Evolutionary conservation across 2,113 vertebrate genomes (phyloP).

Genomic region (Hippocampus mohnikei): DNA sequence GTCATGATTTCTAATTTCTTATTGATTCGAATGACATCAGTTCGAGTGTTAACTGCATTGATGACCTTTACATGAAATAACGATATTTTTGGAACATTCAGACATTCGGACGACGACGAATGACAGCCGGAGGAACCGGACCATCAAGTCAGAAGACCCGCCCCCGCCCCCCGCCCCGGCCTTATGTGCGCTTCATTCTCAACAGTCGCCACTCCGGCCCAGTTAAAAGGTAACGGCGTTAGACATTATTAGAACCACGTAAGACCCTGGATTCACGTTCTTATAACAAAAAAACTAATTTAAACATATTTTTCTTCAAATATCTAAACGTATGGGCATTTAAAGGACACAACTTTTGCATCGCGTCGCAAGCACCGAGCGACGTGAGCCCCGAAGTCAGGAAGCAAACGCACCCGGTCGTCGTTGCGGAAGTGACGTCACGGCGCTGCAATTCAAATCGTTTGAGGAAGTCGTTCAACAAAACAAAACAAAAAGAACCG

Average conservation of each 20-base stretch:
- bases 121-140: neutral
- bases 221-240: rapidly evolving
- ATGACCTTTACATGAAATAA: too few species aligned
- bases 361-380: neutral
- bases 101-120: too few species aligned
- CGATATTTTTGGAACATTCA: too few species aligned
- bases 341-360: neutral
- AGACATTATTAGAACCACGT: neutral
- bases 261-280: neutral
- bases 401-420: neutral
- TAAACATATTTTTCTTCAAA: neutral
- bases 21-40: too few species aligned
- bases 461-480: slow-evolving; percentile 16
- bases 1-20: too few species aligned
- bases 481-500: neutral
- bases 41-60: too few species aligned
- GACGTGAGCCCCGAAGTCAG: rapidly evolving
- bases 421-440: slow-evolving; percentile 44
- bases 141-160: neutral
- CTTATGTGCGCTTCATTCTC: neutral
- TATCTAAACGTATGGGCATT: neutral
- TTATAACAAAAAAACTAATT: neutral
- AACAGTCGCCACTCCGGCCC: neutral
- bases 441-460: slow-evolving; percentile 61
- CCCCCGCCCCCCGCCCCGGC: too few species aligned